These are phyloP conservation scores for Tryphoninae sp. DNA, from an alignment of 2,888 invertebrate genomes.

Conservation along the genomic window DNA sequence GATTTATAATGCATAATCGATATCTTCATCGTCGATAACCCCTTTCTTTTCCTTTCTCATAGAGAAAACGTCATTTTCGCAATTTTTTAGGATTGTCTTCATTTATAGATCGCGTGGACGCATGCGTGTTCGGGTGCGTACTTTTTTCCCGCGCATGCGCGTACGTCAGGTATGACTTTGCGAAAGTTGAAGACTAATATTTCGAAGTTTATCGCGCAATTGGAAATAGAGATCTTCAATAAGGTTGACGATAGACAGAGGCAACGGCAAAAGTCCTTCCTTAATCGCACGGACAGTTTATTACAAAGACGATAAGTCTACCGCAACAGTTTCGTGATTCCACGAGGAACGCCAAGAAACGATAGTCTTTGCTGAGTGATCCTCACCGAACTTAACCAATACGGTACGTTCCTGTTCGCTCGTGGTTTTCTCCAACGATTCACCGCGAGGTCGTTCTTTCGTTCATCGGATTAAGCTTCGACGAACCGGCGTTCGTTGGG, in stretches of 20 bases:
- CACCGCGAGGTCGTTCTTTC: conserved; percentile 19
- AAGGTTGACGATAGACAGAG: too few relatives aligned
- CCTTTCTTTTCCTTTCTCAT: conserved; percentile 42
- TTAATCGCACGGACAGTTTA: not conserved
- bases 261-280: not conserved
- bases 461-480: conserved; percentile 66
- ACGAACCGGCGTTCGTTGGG: conserved; percentile 33
- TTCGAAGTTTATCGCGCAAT: too few relatives aligned
- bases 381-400: conserved; percentile 49
- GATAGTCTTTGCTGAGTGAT: conserved; percentile 21
- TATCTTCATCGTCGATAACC: conserved; percentile 76
- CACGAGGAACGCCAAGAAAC: not conserved
- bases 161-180: too few relatives aligned
- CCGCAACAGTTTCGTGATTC: not conserved
- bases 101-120: too few relatives aligned
- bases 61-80: conserved; percentile 11
- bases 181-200: too few relatives aligned
- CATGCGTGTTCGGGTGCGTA: too few relatives aligned
- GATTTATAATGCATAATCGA: conserved; percentile 71
- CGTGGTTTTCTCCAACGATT: conserved; percentile 25
- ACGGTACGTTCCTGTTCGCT: conserved; percentile 21
- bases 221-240: too few relatives aligned
- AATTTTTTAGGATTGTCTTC: not conserved
- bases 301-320: not conserved
- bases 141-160: too few relatives aligned